A percentile compares a stretch with the other conserved stretches of the same genome.
phyloP scores from a whole-genome alignment of 2,113 vertebrate species.

The Pipra filicauda region DNA sequence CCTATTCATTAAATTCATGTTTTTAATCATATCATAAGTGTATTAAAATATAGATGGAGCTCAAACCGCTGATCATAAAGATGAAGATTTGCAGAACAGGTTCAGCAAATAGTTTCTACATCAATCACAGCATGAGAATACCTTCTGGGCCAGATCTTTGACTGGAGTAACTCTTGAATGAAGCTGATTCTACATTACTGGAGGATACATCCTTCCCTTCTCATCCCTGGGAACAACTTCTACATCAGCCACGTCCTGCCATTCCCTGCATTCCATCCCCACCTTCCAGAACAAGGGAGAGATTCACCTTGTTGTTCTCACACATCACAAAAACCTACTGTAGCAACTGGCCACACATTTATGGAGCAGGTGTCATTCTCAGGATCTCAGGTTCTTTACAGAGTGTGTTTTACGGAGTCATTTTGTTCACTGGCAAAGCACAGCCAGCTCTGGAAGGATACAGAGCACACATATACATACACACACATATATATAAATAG shows the following conservation, averaged over 20 bases:
- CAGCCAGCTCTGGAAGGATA: not conserved
- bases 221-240: not conserved
- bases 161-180: not conserved
- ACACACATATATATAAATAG: not conserved
- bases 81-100: not conserved
- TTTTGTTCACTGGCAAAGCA: not conserved
- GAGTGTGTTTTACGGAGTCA: not conserved
- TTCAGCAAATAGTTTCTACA: not conserved
- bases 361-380: accelerated
- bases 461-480: not conserved
- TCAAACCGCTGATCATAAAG: not conserved
- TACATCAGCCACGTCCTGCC: not conserved
- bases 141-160: not conserved
- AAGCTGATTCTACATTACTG: not conserved
- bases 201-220: not conserved
- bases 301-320: not conserved
- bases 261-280: not conserved
- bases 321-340: not conserved
- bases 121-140: not conserved
- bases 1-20: not conserved
- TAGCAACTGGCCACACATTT: not conserved
- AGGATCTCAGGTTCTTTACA: not conserved
- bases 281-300: not conserved
- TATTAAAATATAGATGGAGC: slow-evolving; percentile 10
- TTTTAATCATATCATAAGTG: not conserved